Percentiles rank a stretch among this genome's conserved stretches.
Conservation (phyloP, 2,113 vertebrate genomes). For the Mirza zaza region DNA sequence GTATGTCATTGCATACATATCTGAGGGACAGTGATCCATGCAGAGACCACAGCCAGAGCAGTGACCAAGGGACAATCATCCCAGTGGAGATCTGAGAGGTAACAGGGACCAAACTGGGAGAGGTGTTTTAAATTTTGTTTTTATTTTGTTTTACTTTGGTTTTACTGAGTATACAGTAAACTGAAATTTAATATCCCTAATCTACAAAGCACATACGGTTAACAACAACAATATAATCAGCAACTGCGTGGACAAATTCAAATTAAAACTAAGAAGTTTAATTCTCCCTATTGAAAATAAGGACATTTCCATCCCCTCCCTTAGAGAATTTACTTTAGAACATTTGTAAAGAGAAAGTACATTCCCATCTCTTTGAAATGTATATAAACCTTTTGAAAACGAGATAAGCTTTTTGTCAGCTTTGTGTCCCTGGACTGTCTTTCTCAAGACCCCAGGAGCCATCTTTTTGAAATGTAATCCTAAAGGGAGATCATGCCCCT, state of each 20-base stretch:
- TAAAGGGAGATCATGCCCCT: not conserved
- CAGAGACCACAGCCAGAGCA: not conserved
- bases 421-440: conserved; percentile 23
- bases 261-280: not conserved
- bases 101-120: not conserved
- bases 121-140: not conserved
- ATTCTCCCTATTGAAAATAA: not conserved
- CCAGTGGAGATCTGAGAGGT: not conserved
- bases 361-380: conserved; percentile 43
- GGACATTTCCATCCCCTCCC: not conserved
- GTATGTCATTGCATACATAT: not conserved
- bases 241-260: not conserved
- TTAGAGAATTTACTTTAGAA: conserved; percentile 18
- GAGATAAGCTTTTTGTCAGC: conserved; percentile 26
- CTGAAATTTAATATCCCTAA: not conserved
- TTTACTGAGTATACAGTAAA: not conserved
- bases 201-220: not conserved
- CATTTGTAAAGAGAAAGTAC: not conserved
- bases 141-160: conserved; percentile 13
- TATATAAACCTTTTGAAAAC: conserved; percentile 56
- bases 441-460: conserved; percentile 35
- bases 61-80: fast-evolving
- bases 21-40: not conserved
- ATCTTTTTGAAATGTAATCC: conserved; percentile 48
- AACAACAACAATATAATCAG: not conserved